Evolutionary conservation across 2,888 invertebrate genomes (phyloP).

Genomic region (Apotomis capreana): DNA sequence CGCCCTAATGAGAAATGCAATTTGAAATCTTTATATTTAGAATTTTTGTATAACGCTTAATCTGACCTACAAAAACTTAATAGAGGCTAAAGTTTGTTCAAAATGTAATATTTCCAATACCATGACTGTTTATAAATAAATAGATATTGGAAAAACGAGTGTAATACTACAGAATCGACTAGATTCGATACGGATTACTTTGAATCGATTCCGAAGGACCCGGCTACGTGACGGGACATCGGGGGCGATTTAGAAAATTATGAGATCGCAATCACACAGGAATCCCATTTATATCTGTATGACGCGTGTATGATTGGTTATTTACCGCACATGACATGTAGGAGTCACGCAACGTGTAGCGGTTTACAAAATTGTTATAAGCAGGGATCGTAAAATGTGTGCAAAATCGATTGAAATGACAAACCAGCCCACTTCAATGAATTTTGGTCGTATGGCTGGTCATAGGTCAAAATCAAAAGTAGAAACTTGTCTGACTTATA

Average conservation of each 20-base stretch:
- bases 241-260: slow-evolving; percentile 58
- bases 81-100: neutral
- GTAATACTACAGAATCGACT: slow-evolving; percentile 20
- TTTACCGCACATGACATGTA: slow-evolving; percentile 32
- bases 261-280: slow-evolving; percentile 47
- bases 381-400: no score
- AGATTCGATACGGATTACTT: slow-evolving; percentile 45
- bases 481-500: no score
- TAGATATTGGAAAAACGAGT: slow-evolving; percentile 25
- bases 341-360: slow-evolving; percentile 14
- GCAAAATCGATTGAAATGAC: no score
- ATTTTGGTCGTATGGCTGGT: no score
- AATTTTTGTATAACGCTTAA: no score
- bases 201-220: slow-evolving; percentile 56
- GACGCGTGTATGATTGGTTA: slow-evolving; percentile 36
- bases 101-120: neutral
- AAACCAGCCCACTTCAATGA: no score
- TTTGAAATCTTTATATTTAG: no score
- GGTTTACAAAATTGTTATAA: neutral
- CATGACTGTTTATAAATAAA: slow-evolving; percentile 7
- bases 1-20: no score
- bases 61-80: no score
- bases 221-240: slow-evolving; percentile 59
- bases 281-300: slow-evolving; percentile 38
- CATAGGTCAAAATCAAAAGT: no score